Base-by-base conservation (phyloP, 2,888 invertebrate genomes). In the Caenorhabditis afra region DNA sequence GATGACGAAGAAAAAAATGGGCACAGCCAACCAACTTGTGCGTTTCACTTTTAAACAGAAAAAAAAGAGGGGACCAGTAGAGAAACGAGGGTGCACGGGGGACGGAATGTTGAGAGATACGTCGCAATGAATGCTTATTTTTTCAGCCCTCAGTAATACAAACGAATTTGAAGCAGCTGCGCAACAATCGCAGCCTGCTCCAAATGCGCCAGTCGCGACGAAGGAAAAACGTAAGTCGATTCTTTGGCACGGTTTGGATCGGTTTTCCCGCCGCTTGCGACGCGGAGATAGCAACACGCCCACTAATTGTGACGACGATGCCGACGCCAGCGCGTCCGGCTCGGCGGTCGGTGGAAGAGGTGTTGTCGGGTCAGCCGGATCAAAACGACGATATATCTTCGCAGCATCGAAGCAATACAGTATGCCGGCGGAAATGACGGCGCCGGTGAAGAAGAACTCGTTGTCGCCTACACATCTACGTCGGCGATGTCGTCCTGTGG, bases 211-310 rank as follows among this genome's bases (percentile, higher is more conserved):
- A 23, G 65, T 55, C 5, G 61, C 50, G 35, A 73, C 79, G 44
- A 80, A 83, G 66, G 81, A 83, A 66, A 84, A 84, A 73, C 82
- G 84, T 57, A 80, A 81, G 58, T 80, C 79, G 45, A 79, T 81
- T 59, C 79, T 86, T 61, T 84, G 84, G 86, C 79, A 81, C 59
- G 84, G 85, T 62, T 78, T 85, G 75, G 85, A 85, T 73, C 79
- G 85, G 47, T 84, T 85, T 79, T 81, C 81, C 61, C 78, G 82
- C 50, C 76, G 79, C 44, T 67, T 84, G 75, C 74, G 79, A 52
- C 73, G 75, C 65, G 79, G 79, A 47, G 79, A 79, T 62, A 79
- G 79, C 74, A 73, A 73, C 67, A 68, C 73, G 57, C 22, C 79
- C 67, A 73, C 79, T 47, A 67, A 65, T 64, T 74, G 74, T 53